Conservation (phyloP, 2,797 vertebrate species). For the Parauchenoglanis ngamensis region DNA sequence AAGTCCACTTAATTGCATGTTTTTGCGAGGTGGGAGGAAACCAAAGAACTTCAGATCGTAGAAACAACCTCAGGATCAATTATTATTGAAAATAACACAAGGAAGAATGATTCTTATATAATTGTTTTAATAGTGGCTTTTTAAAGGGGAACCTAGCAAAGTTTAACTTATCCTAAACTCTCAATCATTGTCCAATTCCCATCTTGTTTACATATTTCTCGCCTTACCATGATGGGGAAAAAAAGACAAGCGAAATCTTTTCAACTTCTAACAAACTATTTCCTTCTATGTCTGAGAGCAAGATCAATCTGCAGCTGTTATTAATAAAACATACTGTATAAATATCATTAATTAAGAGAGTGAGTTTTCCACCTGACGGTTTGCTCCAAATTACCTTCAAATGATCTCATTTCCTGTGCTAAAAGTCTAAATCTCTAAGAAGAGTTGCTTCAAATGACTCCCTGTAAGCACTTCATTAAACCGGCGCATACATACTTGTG, state of each 20-base stretch:
- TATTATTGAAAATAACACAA: not conserved
- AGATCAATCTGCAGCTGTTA: not conserved
- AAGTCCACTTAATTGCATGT: not conserved
- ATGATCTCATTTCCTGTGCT: conserved; percentile 37
- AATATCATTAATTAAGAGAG: conserved; percentile 68
- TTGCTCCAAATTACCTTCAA: conserved; percentile 57
- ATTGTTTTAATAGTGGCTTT: not conserved
- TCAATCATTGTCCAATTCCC: not conserved
- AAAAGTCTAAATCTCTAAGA: conserved; percentile 16
- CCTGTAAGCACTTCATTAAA: conserved; percentile 9
- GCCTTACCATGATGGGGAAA: not conserved
- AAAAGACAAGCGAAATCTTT: not conserved
- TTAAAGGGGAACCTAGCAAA: not conserved
- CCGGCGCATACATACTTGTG: not conserved
- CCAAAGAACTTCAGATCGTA: not conserved
- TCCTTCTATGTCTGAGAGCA: not conserved
- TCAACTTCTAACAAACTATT: not conserved
- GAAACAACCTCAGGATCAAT: not conserved
- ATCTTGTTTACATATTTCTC: not conserved
- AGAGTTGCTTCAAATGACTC: conserved; percentile 31
- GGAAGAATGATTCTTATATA: not conserved
- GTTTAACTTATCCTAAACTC: not conserved
- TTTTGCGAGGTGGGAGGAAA: not conserved
- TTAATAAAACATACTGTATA: conserved; percentile 53
- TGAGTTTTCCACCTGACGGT: conserved; percentile 41